These are phyloP conservation scores for Grallaria varia DNA, from an alignment of 2,113 vertebrate genomes.

Conservation along the genomic window DNA sequence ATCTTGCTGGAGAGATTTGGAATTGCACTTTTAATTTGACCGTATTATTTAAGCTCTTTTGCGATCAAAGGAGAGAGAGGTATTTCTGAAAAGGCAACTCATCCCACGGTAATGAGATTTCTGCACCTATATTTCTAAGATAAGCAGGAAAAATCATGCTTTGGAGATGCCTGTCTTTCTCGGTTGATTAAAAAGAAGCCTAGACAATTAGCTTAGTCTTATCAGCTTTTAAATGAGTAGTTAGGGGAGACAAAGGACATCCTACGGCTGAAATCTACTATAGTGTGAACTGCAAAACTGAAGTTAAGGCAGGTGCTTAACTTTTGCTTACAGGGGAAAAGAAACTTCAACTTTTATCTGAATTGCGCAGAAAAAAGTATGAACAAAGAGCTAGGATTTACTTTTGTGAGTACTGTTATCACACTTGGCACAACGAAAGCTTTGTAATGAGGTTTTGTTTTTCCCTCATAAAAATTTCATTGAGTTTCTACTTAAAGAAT, in stretches of 20 bases:
- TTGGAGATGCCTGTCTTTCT: background rate
- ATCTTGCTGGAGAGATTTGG: background rate
- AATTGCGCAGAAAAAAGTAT: background rate
- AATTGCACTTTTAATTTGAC: background rate
- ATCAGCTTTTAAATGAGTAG: slow-evolving; percentile 22
- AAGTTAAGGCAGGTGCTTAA: background rate
- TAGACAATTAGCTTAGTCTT: slow-evolving; percentile 22
- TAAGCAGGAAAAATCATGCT: slow-evolving; percentile 14
- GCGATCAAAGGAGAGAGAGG: background rate
- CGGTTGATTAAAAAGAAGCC: background rate
- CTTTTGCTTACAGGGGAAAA: background rate
- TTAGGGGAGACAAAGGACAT: background rate
- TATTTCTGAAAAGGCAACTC: slow-evolving; percentile 7
- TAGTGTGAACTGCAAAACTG: background rate
- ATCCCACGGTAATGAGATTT: background rate
- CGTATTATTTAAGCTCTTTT: background rate
- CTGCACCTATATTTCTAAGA: slow-evolving; percentile 15
- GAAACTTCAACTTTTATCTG: background rate
- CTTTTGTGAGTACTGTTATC: background rate
- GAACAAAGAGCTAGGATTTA: background rate
- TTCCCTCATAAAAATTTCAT: background rate
- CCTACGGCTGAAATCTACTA: background rate
- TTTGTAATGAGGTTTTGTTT: background rate
- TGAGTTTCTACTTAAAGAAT: slow-evolving; percentile 12
- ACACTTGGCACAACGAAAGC: background rate